Base-by-base conservation (phyloP, 2,797 vertebrate genomes). In the Thripadectes ignobilis region DNA sequence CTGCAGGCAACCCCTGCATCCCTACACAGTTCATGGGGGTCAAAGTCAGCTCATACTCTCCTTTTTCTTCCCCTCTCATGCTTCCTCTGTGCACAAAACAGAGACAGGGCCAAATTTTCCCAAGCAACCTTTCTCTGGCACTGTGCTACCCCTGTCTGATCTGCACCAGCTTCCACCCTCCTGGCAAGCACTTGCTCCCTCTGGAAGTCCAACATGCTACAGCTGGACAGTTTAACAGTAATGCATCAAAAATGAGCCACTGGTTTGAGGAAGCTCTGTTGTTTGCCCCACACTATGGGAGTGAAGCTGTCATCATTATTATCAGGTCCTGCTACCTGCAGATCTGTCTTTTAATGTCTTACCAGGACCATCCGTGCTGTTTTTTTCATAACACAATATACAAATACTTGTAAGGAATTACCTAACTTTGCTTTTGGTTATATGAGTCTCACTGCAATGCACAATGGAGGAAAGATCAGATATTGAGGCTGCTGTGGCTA, bases 361-460 rank as follows among this genome's bases (percentile, higher is more conserved):
- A 75, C 36, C 69, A 75, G 9, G 12, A 92, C 1, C 36, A 3
- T 34, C 39, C 26, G 66, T 0, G 0, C 46, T 72, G 43, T n/a
- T 45, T 69, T 82, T 79, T 80, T 68, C 68, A 43, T 13, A 67
- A 30, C 24, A 7, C 51, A 75, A 58, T 12, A 32, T 54, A 32
- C 27, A 71, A 83, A 83, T 24, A 73, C 57, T 85, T 41, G 19
- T n/a, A 29, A 66, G 8, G 55, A 94, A 86, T 90, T 65, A 85
- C 72, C 74, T 81, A 52, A 72, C 93, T 92, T 79, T 79, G 17
- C 36, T 92, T 93, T 86, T 82, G 41, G 41, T 86, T 89, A 36
- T 23, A 41, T 1, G 10, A 82, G 18, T 52, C 77, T 54, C 5
- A 39, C 38, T 58, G 85, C 66, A 85, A 17, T 48, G 58, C 63